Evolutionary conservation across 2,888 invertebrate species (phyloP).

Genomic region (Catocala sponsa): DNA sequence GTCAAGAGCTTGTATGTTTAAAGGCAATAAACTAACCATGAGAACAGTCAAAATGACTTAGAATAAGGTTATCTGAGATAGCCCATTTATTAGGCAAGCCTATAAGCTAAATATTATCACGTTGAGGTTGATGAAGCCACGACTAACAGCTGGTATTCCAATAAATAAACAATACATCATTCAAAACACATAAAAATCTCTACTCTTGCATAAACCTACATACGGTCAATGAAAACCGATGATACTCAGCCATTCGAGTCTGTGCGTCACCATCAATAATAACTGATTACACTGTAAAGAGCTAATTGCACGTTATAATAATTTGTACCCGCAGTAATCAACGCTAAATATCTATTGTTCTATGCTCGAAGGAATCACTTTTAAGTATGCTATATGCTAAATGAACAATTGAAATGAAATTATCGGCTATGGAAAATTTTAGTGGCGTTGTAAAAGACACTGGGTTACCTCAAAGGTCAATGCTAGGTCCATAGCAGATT

Average conservation of each 20-base stretch:
- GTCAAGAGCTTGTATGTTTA: no score
- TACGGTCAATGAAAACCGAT: background rate
- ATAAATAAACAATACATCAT: no score
- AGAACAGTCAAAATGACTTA: no score
- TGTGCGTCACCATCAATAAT: conserved; percentile 9
- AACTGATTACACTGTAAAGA: conserved; percentile 13
- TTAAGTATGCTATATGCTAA: background rate
- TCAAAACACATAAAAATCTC: background rate
- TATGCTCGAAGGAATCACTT: conserved; percentile 8
- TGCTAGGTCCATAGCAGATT: background rate
- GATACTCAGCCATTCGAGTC: conserved; percentile 15
- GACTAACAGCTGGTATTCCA: no score
- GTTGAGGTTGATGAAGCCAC: no score
- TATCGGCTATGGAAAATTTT: conserved; percentile 11
- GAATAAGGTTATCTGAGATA: no score
- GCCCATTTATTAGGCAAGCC: no score
- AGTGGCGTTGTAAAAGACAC: background rate
- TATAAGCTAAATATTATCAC: no score
- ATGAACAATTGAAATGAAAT: conserved; percentile 11
- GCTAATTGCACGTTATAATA: conserved; percentile 14
- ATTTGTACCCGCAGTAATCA: conserved; percentile 12
- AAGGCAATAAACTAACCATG: no score
- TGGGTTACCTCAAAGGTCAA: conserved; percentile 9
- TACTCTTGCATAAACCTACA: conserved; percentile 8
- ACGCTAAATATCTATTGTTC: conserved; percentile 23